Base-by-base conservation (phyloP, 1,140 invertebrate genomes). In the Lordiphosa collinella region DNA sequence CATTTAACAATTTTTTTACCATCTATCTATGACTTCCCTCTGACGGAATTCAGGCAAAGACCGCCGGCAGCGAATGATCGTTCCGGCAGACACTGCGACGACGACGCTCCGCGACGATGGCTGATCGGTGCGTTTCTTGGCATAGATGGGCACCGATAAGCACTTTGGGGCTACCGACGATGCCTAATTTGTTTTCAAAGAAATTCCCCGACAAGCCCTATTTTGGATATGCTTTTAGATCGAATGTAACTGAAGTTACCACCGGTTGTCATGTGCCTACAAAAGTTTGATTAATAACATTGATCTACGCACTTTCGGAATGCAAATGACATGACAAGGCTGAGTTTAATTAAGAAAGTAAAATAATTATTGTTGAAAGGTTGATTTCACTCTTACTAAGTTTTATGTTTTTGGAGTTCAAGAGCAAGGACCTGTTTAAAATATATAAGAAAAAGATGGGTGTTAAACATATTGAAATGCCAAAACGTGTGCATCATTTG, bases 1-100 rank as follows among this genome's bases (percentile, higher is more conserved):
- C 75, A 80, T 75, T 79, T 80, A 80, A 80, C 75, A 80, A 75
- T 80, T 76, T 74, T 74, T 58, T 78, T 48, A 72, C 46, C 69
- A 79, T 63, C 60, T 68, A 79, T 65, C 64, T 79, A 74, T 55
- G 57, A 52, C 22, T 51, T 63, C 67, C 18, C 32, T 54, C 50
- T 34, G 29, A 5, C 32, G 14, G 37, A 22, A 10, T 18, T 41
- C 16, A 10, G 18, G 14, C 8, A 12, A 9, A 4, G 7, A 38
- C 31, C 11, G 56, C 18, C 13, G 13, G 31, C 31, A 13, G 13
- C 35, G 37, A 18, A 25, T 22, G 41, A 43, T 44, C 16, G 55
- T 59, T 65, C 51, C 48, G 48, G 61, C 76, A 80, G 75, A 80
- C 75, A 75, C 54, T 80, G 51, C 58, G 75, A 75, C 75, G 69